Percentiles rank a stretch among this genome's conserved stretches.
Conservation (phyloP, 2,797 vertebrate genomes). For the Cynodonichthys magdalenae region DNA sequence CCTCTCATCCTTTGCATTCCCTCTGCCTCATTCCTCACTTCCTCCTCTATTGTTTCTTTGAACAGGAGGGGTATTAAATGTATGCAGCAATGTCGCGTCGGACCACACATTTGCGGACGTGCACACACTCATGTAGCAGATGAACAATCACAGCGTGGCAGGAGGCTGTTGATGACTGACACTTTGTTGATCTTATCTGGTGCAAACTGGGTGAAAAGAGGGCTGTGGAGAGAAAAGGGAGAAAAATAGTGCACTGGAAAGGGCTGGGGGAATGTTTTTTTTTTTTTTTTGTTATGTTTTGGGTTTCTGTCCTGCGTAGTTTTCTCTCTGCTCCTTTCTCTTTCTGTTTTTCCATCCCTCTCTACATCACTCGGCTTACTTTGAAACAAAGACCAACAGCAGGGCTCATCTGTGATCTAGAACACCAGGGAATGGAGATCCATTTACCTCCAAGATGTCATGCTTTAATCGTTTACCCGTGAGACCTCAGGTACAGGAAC, state of each 20-base stretch:
- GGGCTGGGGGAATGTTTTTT: background rate
- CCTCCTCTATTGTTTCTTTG: conserved; percentile 61
- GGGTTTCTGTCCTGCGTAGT: conserved; percentile 59
- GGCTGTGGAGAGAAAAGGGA: conserved; percentile 48
- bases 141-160: conserved; percentile 89
- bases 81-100: conserved; percentile 66
- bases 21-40: conserved; percentile 48
- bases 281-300: conserved; percentile 40
- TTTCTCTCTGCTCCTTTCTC: conserved; percentile 39
- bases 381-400: conserved; percentile 46
- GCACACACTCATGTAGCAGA: conserved; percentile 41
- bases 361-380: conserved; percentile 38
- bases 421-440: conserved; percentile 50
- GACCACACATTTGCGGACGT: conserved; percentile 53
- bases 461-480: conserved; percentile 52
- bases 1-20: conserved; percentile 59
- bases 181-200: conserved; percentile 90
- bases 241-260: conserved; percentile 18
- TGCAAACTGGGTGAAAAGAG: conserved; percentile 47
- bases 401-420: conserved; percentile 51
- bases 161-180: conserved; percentile 89
- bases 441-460: conserved; percentile 63
- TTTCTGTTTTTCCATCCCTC: conserved; percentile 29
- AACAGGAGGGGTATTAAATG: conserved; percentile 53
- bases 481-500: conserved; percentile 49